Conservation (phyloP, 2,113 vertebrate genomes). For the Amia ocellicauda region DNA sequence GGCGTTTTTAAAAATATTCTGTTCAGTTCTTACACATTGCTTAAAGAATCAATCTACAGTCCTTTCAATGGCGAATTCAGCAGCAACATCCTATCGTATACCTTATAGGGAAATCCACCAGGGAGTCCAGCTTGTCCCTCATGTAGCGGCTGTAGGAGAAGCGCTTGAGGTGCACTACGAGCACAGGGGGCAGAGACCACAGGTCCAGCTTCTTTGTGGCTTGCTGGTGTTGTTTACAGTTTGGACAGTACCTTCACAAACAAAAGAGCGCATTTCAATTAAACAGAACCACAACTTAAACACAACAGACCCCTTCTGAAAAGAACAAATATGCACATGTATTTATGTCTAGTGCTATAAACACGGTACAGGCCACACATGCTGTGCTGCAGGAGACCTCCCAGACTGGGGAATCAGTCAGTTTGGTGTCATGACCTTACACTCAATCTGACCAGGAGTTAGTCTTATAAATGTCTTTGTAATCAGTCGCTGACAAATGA, state of each 20-base stretch:
- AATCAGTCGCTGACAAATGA: too few relatives aligned
- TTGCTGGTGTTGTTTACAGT: slow-evolving; percentile 97
- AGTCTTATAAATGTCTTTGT: too few relatives aligned
- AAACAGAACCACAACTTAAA: neutral
- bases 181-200: slow-evolving; percentile 91
- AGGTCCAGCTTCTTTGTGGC: slow-evolving; percentile 97
- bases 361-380: too few relatives aligned
- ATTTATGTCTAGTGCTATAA: neutral
- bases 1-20: too few relatives aligned
- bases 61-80: too few relatives aligned
- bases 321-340: neutral
- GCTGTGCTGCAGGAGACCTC: neutral
- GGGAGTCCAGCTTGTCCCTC: slow-evolving; percentile 95
- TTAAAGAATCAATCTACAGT: too few relatives aligned
- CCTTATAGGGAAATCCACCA: slow-evolving; percentile 91
- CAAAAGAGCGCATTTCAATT: slow-evolving; percentile 3
- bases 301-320: neutral
- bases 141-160: slow-evolving; percentile 99
- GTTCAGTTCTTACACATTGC: too few relatives aligned
- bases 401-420: too few relatives aligned
- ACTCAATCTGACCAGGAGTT: too few relatives aligned
- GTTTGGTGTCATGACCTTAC: too few relatives aligned
- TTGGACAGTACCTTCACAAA: slow-evolving; percentile 89
- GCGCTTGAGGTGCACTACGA: slow-evolving; percentile 95
- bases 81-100: slow-evolving; percentile 45